phyloP scores from a whole-genome alignment of 2,888 invertebrate species.

The Matsumyia berberina region DNA sequence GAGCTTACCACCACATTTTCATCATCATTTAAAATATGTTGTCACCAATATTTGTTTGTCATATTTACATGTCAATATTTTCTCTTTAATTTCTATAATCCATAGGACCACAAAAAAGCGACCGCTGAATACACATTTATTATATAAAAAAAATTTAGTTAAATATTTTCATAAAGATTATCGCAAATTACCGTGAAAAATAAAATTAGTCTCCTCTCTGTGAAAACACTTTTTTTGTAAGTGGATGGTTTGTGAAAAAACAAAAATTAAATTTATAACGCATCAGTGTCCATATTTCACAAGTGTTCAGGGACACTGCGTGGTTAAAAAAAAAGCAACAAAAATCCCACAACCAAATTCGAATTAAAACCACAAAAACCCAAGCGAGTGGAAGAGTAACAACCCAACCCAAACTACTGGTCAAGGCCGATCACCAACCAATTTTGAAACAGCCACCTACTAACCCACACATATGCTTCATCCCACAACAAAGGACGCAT shows the following conservation, averaged over 20 bases:
- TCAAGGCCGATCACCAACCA: slow-evolving; percentile 23
- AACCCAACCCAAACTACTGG: slow-evolving; percentile 17
- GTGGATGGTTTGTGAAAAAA: slow-evolving; percentile 9
- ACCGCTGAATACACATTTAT: neutral
- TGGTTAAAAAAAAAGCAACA: neutral
- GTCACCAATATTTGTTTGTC: too few relatives aligned
- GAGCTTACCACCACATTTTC: too few relatives aligned
- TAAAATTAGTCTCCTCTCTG: neutral
- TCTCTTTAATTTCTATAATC: neutral
- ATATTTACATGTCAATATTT: neutral
- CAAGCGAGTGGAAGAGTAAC: slow-evolving; percentile 19
- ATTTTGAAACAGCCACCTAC: slow-evolving; percentile 1
- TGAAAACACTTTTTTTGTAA: neutral
- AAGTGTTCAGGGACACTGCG: neutral
- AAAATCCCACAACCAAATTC: slow-evolving; percentile 1
- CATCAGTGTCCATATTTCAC: slow-evolving; percentile 5
- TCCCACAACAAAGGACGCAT: slow-evolving; percentile 15
- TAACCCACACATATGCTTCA: neutral
- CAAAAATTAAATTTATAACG: slow-evolving; percentile 16
- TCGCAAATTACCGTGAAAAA: neutral
- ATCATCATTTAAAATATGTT: too few relatives aligned
- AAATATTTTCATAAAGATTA: slow-evolving; percentile 14
- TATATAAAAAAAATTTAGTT: neutral
- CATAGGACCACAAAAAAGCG: neutral
- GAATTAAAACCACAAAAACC: slow-evolving; percentile 19